These are phyloP conservation scores for Stylophora pistillata DNA, from an alignment of 64 coral and sea anemone genomes.

Conservation along the genomic window DNA sequence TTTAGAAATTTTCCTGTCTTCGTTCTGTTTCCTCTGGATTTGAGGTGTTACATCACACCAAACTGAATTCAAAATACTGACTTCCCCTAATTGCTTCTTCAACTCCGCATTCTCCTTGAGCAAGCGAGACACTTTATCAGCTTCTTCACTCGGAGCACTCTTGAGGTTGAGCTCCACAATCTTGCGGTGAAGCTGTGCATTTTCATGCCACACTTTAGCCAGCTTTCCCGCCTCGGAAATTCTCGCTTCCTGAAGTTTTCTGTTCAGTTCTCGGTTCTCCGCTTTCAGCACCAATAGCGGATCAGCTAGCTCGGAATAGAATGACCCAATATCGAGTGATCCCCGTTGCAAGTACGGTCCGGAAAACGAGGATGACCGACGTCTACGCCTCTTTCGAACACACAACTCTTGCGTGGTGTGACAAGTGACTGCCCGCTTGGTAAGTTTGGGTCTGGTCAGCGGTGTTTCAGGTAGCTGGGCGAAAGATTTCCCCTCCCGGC, in stretches of 20 bases:
- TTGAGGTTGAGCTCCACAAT: constrained; percentile 60
- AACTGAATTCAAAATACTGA: constrained; percentile 81
- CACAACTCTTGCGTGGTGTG: constrained; percentile 14
- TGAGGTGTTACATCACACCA: constrained; percentile 55
- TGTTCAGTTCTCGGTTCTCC: constrained; percentile 60
- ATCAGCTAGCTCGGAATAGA: constrained; percentile 7
- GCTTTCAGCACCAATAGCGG: constrained; percentile 45
- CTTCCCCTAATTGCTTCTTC: constrained; percentile 80
- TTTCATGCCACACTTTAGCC: constrained; percentile 75
- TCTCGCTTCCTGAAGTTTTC: constrained; percentile 53
- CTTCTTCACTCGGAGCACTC: constrained; percentile 39
- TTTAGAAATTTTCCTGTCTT: constrained; percentile 49
- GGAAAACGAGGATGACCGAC: constrained; percentile 27
- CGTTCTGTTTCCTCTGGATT: constrained; percentile 31
- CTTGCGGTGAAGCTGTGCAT: constrained; percentile 67
- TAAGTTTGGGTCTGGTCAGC: constrained; percentile 25
- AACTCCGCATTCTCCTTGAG: constrained; percentile 77
- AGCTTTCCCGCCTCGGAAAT: constrained; percentile 76
- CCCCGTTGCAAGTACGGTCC: constrained; percentile 26
- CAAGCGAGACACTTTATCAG: constrained; percentile 47
- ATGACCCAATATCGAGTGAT: constrained; percentile 31
- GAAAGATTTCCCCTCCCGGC: neutral
- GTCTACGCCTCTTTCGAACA: constrained; percentile 10
- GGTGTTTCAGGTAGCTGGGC: neutral
- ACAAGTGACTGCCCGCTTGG: constrained; percentile 48